phyloP scores from a whole-genome alignment of 2,797 vertebrate species.

The Sciurus vulgaris region DNA sequence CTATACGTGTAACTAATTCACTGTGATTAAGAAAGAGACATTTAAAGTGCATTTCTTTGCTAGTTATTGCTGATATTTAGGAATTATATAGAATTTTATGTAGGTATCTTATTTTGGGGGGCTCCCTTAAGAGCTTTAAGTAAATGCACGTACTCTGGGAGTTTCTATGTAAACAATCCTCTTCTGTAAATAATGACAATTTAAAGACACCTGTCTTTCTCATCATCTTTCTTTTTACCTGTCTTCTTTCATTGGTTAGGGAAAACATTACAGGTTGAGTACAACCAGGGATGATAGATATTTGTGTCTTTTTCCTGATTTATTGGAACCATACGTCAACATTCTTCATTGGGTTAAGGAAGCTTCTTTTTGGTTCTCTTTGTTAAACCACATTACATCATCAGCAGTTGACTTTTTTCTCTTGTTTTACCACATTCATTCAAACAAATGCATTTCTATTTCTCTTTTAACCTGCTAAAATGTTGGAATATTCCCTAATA shows the following conservation, averaged over 20 bases:
- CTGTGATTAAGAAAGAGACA: not conserved
- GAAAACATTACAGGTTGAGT: not conserved
- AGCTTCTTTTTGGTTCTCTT: not conserved
- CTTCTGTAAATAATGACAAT: not conserved
- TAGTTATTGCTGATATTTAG: not conserved
- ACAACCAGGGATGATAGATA: not conserved
- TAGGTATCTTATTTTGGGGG: not conserved
- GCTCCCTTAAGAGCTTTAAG: not conserved
- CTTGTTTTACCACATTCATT: not conserved
- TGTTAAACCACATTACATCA: not conserved
- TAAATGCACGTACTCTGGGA: not conserved
- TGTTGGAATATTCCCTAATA: not conserved
- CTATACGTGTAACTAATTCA: not conserved
- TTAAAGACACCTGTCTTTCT: not conserved
- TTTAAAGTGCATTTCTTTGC: not conserved
- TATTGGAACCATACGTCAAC: not conserved
- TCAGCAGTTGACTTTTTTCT: not conserved
- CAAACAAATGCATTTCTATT: not conserved
- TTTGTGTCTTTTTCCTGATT: not conserved
- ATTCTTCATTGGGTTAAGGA: not conserved
- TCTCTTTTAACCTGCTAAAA: not conserved
- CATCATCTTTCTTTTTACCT: not conserved
- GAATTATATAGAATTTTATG: not conserved
- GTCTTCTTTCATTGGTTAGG: not conserved
- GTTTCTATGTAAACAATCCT: not conserved